phyloP scores from a whole-genome alignment of 2,113 vertebrate species.

The Conger conger region DNA sequence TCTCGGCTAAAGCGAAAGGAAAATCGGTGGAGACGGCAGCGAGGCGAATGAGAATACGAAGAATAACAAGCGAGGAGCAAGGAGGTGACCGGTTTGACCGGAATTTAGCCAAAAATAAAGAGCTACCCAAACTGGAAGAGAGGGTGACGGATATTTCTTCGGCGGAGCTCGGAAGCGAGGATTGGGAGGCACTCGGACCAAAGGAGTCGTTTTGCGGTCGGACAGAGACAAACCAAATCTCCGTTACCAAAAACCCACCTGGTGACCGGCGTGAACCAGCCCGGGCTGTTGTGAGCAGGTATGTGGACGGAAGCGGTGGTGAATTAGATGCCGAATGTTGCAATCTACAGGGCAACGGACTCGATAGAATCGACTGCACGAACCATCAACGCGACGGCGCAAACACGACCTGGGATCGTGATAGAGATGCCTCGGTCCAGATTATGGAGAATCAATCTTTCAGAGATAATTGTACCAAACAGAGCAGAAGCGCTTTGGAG shows the following conservation, averaged over 20 bases:
- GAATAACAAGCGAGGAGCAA: conserved; percentile 31
- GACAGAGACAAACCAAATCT: conserved; percentile 45
- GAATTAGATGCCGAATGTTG: conserved; percentile 45
- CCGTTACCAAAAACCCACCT: conserved; percentile 20
- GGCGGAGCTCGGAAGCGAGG: background rate
- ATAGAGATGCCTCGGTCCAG: conserved; percentile 51
- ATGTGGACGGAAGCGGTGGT: background rate
- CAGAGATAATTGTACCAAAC: conserved; percentile 34
- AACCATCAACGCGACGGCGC: conserved; percentile 34
- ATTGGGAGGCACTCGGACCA: conserved; percentile 36
- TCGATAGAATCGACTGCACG: conserved; percentile 40
- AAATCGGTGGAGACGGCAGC: conserved; percentile 37
- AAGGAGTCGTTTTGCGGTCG: conserved; percentile 60
- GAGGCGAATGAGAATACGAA: conserved; percentile 33
- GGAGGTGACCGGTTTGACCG: conserved; percentile 39
- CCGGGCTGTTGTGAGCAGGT: conserved; percentile 29
- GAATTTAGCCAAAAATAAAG: conserved; percentile 65
- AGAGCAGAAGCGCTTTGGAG: conserved; percentile 21
- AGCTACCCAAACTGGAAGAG: conserved; percentile 55
- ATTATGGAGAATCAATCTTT: conserved; percentile 64
- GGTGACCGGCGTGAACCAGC: conserved; percentile 28
- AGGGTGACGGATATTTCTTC: conserved; percentile 48
- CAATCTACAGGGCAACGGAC: conserved; percentile 42
- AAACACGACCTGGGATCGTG: conserved; percentile 55
- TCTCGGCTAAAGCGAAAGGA: conserved; percentile 45